Evolutionary conservation across 1,140 invertebrate species (phyloP), one percentile per base, ranked within the genome.

Genomic region (Reticulitermes speratus): DNA sequence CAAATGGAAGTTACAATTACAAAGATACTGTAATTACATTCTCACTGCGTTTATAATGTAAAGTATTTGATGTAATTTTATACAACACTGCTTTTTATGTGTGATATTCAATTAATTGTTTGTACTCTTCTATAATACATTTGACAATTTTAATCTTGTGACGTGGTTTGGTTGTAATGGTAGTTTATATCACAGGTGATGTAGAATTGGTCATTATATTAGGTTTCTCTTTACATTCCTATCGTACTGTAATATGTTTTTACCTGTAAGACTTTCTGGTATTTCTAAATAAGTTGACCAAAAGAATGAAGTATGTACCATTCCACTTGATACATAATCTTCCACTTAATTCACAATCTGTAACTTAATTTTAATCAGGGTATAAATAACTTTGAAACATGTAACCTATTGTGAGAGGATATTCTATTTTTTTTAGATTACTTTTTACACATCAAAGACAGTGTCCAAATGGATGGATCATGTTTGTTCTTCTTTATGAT

Each of bases 391-490:
- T 75, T 65, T 65, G 59, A 75, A 75, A 75, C 25, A 16, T 75
- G n/a, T 75, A 75, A 75, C n/a, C 65, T 25, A 30, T 75, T 75
- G 16, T 75, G 65, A 75, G 65, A 75, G 7, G 65, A 75, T n/a
- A 75, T 75, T 75, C 25, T 75, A 75, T 75, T 75, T 75, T 75
- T 38, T 30, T 75, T 75, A 75, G n/a, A 75, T 75, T 75, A 75
- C n/a, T 75, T 75, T 75, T 75, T 75, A 75, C 14, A 75, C n/a
- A 75, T 75, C 65, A 75, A 75, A 30, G 65, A 75, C 65, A 75
- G 65, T 75, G n/a, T 75, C n/a, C n/a, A 75, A 30, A 75, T 30
- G 30, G 65, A 75, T 30, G n/a, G n/a, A 25, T 75, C 25, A 19
- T 21, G 16, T 75, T 75, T 30, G 14, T 30, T 30, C 25, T 30